A percentile compares a stretch with the other conserved stretches of the same genome.
Conservation (phyloP, 2,113 vertebrate genomes). For the Poecilia latipinna region DNA sequence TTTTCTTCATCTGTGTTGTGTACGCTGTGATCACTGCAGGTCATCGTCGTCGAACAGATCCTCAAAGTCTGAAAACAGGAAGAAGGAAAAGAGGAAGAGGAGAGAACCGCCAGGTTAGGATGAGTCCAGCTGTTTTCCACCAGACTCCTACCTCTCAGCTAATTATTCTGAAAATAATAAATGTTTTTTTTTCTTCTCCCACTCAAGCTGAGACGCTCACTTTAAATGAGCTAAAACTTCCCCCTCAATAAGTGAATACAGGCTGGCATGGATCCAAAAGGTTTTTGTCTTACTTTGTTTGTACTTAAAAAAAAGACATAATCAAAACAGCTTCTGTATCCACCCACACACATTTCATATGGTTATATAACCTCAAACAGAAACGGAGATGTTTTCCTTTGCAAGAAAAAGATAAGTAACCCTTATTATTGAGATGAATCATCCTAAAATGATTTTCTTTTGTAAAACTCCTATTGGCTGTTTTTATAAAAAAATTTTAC, state of each 20-base stretch:
- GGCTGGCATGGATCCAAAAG: not conserved
- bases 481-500: not conserved
- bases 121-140: conserved; percentile 10
- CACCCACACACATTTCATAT: not conserved
- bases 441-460: not conserved
- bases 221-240: not conserved
- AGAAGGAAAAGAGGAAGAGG: not conserved
- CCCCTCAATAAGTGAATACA: not conserved
- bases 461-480: too few relatives aligned
- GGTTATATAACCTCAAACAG: not conserved
- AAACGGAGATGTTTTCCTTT: not conserved
- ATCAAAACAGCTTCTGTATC: not conserved
- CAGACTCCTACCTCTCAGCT: not conserved
- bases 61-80: conserved; percentile 84
- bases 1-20: conserved; percentile 15
- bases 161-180: not conserved
- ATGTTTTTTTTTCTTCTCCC: not conserved
- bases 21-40: conserved; percentile 81
- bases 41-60: conserved; percentile 92
- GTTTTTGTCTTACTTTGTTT: not conserved
- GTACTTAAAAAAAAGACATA: too few relatives aligned
- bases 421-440: not conserved
- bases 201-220: not conserved
- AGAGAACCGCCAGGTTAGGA: not conserved
- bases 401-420: not conserved